phyloP scores from a whole-genome alignment of 2,888 invertebrate species.

The Dasypogon diadema region DNA sequence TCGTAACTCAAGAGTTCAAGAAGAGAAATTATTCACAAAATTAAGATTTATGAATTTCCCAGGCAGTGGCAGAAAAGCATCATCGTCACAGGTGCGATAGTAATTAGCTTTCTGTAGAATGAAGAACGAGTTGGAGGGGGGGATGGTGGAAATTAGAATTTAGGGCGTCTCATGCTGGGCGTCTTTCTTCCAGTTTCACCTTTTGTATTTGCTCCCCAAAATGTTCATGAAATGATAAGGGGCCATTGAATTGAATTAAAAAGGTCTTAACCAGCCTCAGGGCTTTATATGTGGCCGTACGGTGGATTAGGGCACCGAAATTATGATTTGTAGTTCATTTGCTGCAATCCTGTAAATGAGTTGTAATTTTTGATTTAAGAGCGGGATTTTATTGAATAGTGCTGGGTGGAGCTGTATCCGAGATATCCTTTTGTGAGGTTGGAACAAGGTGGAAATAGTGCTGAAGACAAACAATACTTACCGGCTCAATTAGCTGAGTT shows the following conservation, averaged over 20 bases:
- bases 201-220: conserved; percentile 1
- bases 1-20: conserved; percentile 50
- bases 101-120: conserved; percentile 37
- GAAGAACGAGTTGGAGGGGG: neutral
- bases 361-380: too few relatives aligned
- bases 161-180: neutral
- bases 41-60: conserved; percentile 48
- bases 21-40: conserved; percentile 50
- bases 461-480: too few relatives aligned
- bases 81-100: conserved; percentile 48
- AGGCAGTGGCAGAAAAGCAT: conserved; percentile 49
- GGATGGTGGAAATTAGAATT: neutral
- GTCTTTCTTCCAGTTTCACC: neutral
- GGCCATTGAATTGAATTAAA: conserved; percentile 39
- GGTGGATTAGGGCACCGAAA: conserved; percentile 31
- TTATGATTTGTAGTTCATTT: conserved; percentile 41
- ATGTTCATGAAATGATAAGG: neutral
- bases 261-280: conserved; percentile 12
- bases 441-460: too few relatives aligned
- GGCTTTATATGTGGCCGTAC: too few relatives aligned
- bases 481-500: too few relatives aligned
- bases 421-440: too few relatives aligned
- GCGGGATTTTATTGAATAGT: too few relatives aligned
- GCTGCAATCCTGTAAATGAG: conserved; percentile 33
- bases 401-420: too few relatives aligned